These are phyloP conservation scores for Blastobasis adustella DNA, from an alignment of 2,888 invertebrate genomes.

Conservation along the genomic window DNA sequence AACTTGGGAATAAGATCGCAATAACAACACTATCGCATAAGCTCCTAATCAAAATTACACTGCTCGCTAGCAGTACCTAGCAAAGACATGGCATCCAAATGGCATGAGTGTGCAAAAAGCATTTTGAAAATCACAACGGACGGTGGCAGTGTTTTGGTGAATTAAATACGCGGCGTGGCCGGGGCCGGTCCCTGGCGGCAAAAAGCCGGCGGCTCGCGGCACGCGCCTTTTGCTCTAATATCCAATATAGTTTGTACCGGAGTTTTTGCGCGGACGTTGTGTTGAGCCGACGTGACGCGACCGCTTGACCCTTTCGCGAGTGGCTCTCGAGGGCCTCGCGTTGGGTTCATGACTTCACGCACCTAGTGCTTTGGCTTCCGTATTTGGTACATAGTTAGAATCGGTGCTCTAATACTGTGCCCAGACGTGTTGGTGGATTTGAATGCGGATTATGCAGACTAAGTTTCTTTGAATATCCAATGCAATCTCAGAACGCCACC, in stretches of 20 bases:
- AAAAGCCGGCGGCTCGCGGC: conserved; percentile 43
- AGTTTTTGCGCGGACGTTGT: conserved; percentile 47
- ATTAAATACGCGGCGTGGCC: conserved; percentile 41
- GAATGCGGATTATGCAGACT: too few relatives aligned
- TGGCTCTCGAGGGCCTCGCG: conserved; percentile 37
- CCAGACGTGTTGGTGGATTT: too few relatives aligned
- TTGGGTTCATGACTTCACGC: conserved; percentile 10
- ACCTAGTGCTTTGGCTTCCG: too few relatives aligned
- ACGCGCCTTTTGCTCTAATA: conserved; percentile 68
- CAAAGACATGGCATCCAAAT: too few relatives aligned
- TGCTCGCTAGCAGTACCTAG: too few relatives aligned
- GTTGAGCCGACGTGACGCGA: conserved; percentile 44
- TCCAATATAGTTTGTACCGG: conserved; percentile 68
- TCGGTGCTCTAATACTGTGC: too few relatives aligned
- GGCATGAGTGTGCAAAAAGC: conserved; percentile 6
- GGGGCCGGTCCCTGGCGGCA: conserved; percentile 28
- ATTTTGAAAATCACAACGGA: conserved; percentile 7
- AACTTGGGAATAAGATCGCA: too few relatives aligned
- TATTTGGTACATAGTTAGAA: too few relatives aligned
- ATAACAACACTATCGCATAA: too few relatives aligned
- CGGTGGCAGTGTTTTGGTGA: conserved; percentile 30
- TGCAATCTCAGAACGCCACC: too few relatives aligned
- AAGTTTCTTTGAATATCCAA: too few relatives aligned
- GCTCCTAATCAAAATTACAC: too few relatives aligned
- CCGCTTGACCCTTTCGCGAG: conserved; percentile 69